Percentiles rank a stretch among this genome's conserved stretches.
phyloP scores from a whole-genome alignment of 2,797 vertebrate species.

The Spea hammondii region DNA sequence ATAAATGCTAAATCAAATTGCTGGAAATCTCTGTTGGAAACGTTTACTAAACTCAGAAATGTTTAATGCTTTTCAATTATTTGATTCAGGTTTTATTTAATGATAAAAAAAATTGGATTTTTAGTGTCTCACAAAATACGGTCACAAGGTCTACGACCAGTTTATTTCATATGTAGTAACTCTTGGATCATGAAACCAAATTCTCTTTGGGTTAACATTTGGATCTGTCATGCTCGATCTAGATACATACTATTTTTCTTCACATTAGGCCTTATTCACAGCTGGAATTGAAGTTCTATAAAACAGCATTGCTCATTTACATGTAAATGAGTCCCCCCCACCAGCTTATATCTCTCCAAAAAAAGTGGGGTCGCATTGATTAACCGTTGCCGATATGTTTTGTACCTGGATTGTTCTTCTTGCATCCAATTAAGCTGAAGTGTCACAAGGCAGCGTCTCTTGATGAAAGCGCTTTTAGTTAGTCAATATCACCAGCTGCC shows the following conservation, averaged over 20 bases:
- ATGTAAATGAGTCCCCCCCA: neutral
- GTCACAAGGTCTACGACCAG: too few relatives aligned
- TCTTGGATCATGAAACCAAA: neutral
- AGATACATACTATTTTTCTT: neutral
- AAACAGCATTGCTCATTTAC: neutral
- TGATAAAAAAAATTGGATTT: too few relatives aligned
- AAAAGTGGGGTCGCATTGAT: neutral
- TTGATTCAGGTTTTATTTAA: too few relatives aligned
- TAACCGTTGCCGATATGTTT: neutral
- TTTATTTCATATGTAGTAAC: neutral
- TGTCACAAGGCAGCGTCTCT: neutral
- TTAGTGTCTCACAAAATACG: too few relatives aligned
- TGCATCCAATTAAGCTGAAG: neutral
- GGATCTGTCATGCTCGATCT: constrained; percentile 6
- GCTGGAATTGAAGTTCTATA: neutral
- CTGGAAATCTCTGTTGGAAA: too few relatives aligned
- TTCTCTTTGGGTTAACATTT: neutral
- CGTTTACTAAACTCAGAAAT: too few relatives aligned
- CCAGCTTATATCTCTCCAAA: neutral
- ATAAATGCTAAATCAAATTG: too few relatives aligned
- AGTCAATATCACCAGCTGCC: neutral
- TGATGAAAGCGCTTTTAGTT: neutral
- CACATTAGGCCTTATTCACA: neutral
- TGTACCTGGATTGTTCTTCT: neutral
- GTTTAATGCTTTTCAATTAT: too few relatives aligned